Conservation (phyloP, 2,888 invertebrate species). For the Ectropis crepuscularia region DNA sequence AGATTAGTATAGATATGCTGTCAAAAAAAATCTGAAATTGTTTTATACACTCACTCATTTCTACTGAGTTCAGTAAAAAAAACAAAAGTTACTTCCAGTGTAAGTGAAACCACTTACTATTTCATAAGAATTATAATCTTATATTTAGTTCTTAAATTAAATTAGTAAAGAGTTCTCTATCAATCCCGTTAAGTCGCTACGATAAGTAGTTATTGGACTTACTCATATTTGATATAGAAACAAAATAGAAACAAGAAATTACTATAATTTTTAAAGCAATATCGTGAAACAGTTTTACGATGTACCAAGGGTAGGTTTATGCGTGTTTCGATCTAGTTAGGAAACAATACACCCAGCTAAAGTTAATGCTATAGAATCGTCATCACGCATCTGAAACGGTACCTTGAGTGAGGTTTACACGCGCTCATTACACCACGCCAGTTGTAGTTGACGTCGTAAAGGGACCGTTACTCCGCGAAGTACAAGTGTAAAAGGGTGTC, state of each 20-base stretch:
- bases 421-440: conserved; percentile 41
- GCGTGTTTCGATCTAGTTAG: conserved; percentile 19
- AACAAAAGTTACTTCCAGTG: too few species aligned
- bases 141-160: too few species aligned
- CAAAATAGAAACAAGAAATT: conserved; percentile 1
- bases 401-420: conserved; percentile 35
- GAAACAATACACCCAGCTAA: conserved; percentile 12
- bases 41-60: too few species aligned
- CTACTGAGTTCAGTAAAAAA: too few species aligned
- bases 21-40: too few species aligned
- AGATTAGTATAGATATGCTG: too few species aligned
- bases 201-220: neutral
- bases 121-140: too few species aligned
- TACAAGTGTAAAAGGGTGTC: conserved; percentile 57
- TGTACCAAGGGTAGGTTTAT: conserved; percentile 3
- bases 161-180: too few species aligned
- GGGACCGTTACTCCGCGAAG: conserved; percentile 50
- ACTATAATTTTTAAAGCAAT: conserved; percentile 9
- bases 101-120: too few species aligned
- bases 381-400: conserved; percentile 36
- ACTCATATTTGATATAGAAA: neutral
- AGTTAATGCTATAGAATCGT: conserved; percentile 26
- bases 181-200: neutral
- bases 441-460: conserved; percentile 55
- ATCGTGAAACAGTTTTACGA: conserved; percentile 2